Conservation (phyloP, 2,113 vertebrate genomes). For the Boleophthalmus pectinirostris region DNA sequence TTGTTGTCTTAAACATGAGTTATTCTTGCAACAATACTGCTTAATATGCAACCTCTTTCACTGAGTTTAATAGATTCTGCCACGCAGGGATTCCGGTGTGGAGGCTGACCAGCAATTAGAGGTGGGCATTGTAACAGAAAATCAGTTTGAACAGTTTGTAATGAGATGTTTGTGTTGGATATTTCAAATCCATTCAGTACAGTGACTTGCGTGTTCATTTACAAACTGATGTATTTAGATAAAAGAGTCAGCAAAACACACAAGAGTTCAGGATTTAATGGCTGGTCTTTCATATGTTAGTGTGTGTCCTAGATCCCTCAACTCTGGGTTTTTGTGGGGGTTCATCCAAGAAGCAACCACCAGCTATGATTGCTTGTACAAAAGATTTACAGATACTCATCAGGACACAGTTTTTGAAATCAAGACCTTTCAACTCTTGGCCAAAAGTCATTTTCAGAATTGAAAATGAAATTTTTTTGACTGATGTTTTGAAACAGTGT, state of each 20-base stretch:
- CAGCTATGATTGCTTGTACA: neutral
- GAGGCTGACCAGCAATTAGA: slow-evolving; percentile 3
- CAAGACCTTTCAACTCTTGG: too few relatives aligned
- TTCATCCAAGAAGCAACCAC: neutral
- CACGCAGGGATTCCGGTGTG: neutral
- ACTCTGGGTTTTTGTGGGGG: too few relatives aligned
- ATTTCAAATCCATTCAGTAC: neutral
- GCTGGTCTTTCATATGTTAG: neutral
- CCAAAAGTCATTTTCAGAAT: too few relatives aligned
- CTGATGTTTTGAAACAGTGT: too few relatives aligned
- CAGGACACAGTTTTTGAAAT: too few relatives aligned
- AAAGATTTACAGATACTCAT: too few relatives aligned
- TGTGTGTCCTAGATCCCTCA: too few relatives aligned
- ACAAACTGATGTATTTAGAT: neutral
- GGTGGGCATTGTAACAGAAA: neutral
- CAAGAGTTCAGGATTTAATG: neutral
- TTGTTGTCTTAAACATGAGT: neutral
- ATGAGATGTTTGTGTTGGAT: neutral
- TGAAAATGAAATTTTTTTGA: too few relatives aligned
- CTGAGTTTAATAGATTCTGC: neutral
- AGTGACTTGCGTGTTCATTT: neutral
- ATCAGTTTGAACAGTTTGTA: neutral
- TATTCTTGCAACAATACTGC: neutral
- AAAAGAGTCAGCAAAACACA: neutral
- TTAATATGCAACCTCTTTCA: slow-evolving; percentile 6